A percentile compares a stretch with the other conserved stretches of the same genome.
Conservation (phyloP, 2,888 invertebrate genomes). For the Myathropa florea region DNA sequence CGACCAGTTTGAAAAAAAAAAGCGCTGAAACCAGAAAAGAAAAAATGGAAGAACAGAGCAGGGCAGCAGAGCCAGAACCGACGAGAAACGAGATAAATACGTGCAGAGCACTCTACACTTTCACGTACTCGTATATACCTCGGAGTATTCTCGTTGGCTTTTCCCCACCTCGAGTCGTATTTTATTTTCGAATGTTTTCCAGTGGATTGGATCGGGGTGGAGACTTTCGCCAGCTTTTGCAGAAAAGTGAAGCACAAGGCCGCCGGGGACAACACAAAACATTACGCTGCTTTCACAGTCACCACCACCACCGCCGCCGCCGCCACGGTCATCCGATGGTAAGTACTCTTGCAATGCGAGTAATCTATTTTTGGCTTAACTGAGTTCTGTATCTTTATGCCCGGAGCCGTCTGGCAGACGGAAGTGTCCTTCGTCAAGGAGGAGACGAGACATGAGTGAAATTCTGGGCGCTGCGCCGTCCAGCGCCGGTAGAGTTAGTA, state of each 20-base stretch:
- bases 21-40: background rate
- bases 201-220: background rate
- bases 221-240: constrained; percentile 9
- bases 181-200: constrained; percentile 35
- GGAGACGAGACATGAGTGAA: constrained; percentile 30
- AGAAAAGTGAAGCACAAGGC: constrained; percentile 28
- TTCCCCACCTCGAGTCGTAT: constrained; percentile 48
- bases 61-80: background rate
- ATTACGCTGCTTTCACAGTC: constrained; percentile 43
- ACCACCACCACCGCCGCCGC: background rate
- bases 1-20: constrained; percentile 4
- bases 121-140: constrained; percentile 30
- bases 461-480: background rate
- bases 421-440: constrained; percentile 41
- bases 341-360: constrained; percentile 57
- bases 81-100: constrained; percentile 38
- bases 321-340: constrained; percentile 18
- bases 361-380: constrained; percentile 64
- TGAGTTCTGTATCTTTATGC: constrained; percentile 46
- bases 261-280: constrained; percentile 36
- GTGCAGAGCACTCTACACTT: constrained; percentile 35
- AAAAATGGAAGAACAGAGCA: background rate
- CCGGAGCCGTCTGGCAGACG: constrained; percentile 41
- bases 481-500: background rate
- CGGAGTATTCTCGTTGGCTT: constrained; percentile 47